Conservation (phyloP, 2,888 invertebrate genomes). For the Morpho helenor region DNA sequence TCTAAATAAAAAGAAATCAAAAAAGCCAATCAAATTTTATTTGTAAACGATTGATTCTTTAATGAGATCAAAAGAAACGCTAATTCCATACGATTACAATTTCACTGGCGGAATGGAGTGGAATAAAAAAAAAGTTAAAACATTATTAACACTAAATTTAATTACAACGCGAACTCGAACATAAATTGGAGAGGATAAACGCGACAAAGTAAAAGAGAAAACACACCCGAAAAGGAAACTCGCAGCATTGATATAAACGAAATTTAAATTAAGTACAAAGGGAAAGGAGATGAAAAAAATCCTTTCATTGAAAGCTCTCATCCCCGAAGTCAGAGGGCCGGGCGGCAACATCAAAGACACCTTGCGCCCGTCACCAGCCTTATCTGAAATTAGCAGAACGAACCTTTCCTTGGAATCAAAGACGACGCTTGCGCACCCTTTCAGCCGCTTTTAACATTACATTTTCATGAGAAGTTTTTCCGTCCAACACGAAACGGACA, state of each 20-base stretch:
- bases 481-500: constrained; percentile 52
- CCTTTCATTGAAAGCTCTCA: constrained; percentile 79
- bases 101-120: constrained; percentile 56
- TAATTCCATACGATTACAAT: constrained; percentile 74
- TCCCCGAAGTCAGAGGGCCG: constrained; percentile 72
- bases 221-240: constrained; percentile 77
- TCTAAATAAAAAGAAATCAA: constrained; percentile 18
- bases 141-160: constrained; percentile 78
- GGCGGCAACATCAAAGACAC: constrained; percentile 77
- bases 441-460: constrained; percentile 62
- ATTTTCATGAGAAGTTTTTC: constrained; percentile 59
- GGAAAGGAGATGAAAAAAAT: constrained; percentile 78
- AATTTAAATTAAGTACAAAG: constrained; percentile 80
- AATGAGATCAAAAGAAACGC: constrained; percentile 65
- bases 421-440: constrained; percentile 68
- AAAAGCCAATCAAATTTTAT: constrained; percentile 47
- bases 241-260: constrained; percentile 79
- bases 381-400: constrained; percentile 76
- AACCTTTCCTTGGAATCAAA: constrained; percentile 43
- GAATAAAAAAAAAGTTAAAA: constrained; percentile 58
- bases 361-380: constrained; percentile 63
- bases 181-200: constrained; percentile 77
- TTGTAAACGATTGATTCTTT: constrained; percentile 52
- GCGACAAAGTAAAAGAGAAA: constrained; percentile 79
- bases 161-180: constrained; percentile 76